Base-by-base conservation (phyloP, 2,888 invertebrate species). In the Augiades crinisus region DNA sequence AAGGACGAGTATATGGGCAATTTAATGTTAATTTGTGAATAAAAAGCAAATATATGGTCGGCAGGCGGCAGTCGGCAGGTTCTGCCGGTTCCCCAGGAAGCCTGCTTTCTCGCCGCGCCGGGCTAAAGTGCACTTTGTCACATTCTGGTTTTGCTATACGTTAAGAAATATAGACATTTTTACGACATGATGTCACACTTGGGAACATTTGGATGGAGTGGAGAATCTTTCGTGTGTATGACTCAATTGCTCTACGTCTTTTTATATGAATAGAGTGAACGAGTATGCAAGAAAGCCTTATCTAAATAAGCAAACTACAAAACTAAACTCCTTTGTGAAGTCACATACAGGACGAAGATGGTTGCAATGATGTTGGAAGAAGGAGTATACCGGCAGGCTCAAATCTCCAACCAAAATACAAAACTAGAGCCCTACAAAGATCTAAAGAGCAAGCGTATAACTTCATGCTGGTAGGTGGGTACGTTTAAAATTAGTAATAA, bases 21-120 rank as follows among this genome's bases (percentile, higher is more conserved):
- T 41, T 36, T 27, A 27, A 49, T 41, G 41, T 34, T 34, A 49
- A 43, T 49, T 36, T 36, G 41, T 10, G 14, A 49, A 49, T 49
- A 49, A 49, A 49, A 49, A 49, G 41, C 24, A 49, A 33, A 43
- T 43, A 49, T 49, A 16, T n/a, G 12, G 14, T 22, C 8, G 13
- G 14, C 21, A 16, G 31, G 10, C 21, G 21, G 36, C 30, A 30
- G 17, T n/a, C 14, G 27, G 14, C 43, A 17, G 21, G 50, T 50
- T 34, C 27, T 50, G 50, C 50, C 50, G 50, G 50, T 50, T 44
- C 30, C 36, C 24, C 43, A 50, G 50, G 50, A 50, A 50, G 50
- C 34, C 16, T 34, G 43, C 50, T 50, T 50, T 50, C 50, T 50
- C 50, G 43, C 43, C 34, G 19, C 22, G n/a, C 19, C 34, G n/a